Conservation (phyloP, 2,113 vertebrate genomes). For the Guaruba guarouba region DNA sequence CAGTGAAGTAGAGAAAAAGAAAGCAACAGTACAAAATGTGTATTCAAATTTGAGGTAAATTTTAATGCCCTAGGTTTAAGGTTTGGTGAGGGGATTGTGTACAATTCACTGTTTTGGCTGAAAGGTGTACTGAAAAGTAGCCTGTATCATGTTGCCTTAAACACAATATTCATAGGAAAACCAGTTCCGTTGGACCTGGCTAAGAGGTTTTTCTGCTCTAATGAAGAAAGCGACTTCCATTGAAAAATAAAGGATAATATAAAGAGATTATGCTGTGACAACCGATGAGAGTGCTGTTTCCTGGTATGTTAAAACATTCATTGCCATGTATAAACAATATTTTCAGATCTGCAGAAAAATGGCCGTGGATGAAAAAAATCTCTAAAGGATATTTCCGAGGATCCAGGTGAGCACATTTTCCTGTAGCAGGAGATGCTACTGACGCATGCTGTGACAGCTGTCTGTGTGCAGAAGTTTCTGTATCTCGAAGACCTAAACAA, state of each 20-base stretch:
- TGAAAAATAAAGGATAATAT: conserved; percentile 1
- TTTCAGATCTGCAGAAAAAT: conserved; percentile 87
- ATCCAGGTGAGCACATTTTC: conserved; percentile 81
- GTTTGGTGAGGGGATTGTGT: neutral
- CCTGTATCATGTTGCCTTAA: neutral
- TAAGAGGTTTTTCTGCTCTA: neutral
- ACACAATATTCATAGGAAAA: neutral
- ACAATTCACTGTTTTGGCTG: neutral
- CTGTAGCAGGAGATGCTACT: neutral
- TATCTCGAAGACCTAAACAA: neutral
- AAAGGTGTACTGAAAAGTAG: neutral
- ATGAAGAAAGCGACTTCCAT: conserved; percentile 18
- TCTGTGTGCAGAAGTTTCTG: neutral
- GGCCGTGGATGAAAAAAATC: conserved; percentile 93
- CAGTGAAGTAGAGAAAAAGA: neutral
- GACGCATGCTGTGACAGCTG: neutral
- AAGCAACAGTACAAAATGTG: neutral
- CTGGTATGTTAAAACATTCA: neutral
- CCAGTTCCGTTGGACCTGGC: neutral
- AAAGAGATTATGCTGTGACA: conserved; percentile 26
- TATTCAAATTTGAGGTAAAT: neutral
- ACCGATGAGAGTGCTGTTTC: neutral
- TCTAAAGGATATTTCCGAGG: conserved; percentile 94
- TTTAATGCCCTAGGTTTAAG: neutral
- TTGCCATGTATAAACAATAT: conserved; percentile 37